A percentile compares a stretch with the other conserved stretches of the same genome.
These are phyloP conservation scores for Nomada fucata DNA, from an alignment of 2,888 invertebrate species.

Conservation along the genomic window DNA sequence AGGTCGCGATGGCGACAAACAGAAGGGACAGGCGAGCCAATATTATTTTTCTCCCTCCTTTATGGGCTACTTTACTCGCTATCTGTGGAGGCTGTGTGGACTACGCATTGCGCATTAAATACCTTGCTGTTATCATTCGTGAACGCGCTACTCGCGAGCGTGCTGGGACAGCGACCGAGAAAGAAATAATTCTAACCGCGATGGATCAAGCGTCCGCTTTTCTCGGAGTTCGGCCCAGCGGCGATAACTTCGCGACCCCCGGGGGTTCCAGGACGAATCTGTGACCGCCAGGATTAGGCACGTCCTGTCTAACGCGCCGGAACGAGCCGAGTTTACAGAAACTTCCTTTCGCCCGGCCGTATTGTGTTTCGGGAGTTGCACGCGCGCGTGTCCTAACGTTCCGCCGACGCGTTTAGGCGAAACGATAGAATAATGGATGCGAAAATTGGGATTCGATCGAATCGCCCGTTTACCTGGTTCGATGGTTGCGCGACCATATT, in stretches of 20 bases:
- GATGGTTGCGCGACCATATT: background rate
- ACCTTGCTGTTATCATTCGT: too few species aligned
- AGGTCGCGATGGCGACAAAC: too few species aligned
- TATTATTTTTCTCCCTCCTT: too few species aligned
- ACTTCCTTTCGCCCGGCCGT: slow-evolving; percentile 51
- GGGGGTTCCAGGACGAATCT: slow-evolving; percentile 65
- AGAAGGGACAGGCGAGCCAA: too few species aligned
- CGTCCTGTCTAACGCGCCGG: slow-evolving; percentile 67
- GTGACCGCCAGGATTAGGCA: slow-evolving; percentile 69
- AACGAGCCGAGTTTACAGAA: slow-evolving; percentile 70
- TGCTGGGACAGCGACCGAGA: background rate
- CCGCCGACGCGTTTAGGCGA: slow-evolving; percentile 46
- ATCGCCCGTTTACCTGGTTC: slow-evolving; percentile 9
- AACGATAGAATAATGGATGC: slow-evolving; percentile 48
- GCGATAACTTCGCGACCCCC: slow-evolving; percentile 71
- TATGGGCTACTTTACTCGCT: too few species aligned
- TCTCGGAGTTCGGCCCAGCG: slow-evolving; percentile 62
- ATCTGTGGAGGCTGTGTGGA: too few species aligned
- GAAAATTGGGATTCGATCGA: slow-evolving; percentile 34
- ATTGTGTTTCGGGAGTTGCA: slow-evolving; percentile 59
- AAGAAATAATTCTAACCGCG: slow-evolving; percentile 57
- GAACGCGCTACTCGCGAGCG: too few species aligned
- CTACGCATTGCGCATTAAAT: too few species aligned
- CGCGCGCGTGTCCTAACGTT: slow-evolving; percentile 23
- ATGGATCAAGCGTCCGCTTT: slow-evolving; percentile 61